Base-by-base conservation (phyloP, 2,888 invertebrate genomes). In the Trachelus troglodyta region DNA sequence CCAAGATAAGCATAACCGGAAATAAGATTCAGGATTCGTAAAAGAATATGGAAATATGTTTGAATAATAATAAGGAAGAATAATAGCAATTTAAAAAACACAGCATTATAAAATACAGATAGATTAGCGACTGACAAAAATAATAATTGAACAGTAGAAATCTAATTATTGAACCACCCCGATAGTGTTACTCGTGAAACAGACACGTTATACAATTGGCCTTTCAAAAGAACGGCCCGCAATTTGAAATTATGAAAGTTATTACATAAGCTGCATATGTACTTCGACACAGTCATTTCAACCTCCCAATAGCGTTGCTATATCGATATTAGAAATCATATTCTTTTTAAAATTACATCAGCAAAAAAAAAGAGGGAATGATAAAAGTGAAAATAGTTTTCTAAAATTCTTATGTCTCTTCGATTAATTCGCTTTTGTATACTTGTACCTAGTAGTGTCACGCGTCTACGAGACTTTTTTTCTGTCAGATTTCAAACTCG, bases 201-300 rank as follows among this genome's bases (percentile, higher is more conserved):
- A 9, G 23, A 40, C 9, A 9, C 56, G 31, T 71, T 71, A 31
- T 71, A 71, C 71, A 71, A 71, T 71, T 71, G 31, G 71, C 71
- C 71, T 71, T 71, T 71, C 71, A 71, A 71, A 71, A 71, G 23
- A 34, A 12, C 71, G 31, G 6, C 23, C 0, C 31, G 75, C 73
- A 75, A 81, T 73, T 79, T 78, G 77, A 81, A 82, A 79, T 80
- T 76, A 80, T 79, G 82, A 81, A 82, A 81, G 79, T 76, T 75
- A 78, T 81, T 82, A 75, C 81, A 34, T 79, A 79, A 82, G 73
- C 71, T 71, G 34, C 77, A 76, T 74, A 75, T 73, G 3, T 35
- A 3, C 35, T 73, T 76, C 79, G 73, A 76, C 79, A 79, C 69
- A n/a, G 6, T 35, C 3, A 23, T 79, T 75, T 35, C 73, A 78